Base-by-base conservation (phyloP, 2,888 invertebrate species). In the Heliconius hortense region DNA sequence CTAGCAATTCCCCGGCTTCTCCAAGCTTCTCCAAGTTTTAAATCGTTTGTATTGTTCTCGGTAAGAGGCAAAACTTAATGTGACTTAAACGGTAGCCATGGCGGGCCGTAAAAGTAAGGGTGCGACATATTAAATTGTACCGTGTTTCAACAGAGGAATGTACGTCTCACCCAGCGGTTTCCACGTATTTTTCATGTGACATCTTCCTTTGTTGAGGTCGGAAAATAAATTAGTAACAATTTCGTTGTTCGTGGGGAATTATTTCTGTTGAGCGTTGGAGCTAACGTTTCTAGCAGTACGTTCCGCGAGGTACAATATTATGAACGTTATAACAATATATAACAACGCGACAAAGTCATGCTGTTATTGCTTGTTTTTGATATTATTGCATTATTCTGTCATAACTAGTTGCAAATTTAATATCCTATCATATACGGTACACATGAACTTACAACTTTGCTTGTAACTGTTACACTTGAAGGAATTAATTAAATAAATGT, bases 141-240 rank as follows among this genome's bases (percentile, higher is more conserved):
- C 81, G 77, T 69, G 88, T 86, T 86, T 82, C 86, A 84, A 82
- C 82, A 84, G 85, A 86, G 90, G 91, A 92, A 93, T 92, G 92
- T 88, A 88, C 86, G 89, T 87, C 90, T 88, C 90, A 87, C 88
- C 87, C 88, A 70, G 64, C 84, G 82, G 88, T 84, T 86, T 83
- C 83, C 86, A 84, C 87, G 88, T 89, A 93, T 93, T 93, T 94
- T 93, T 94, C 93, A 93, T 87, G 92, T 89, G 93, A 93, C 93
- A 90, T 91, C 89, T 89, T 92, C 91, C 93, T 93, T 93, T 94
- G 93, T 93, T 92, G 92, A 84, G 92, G 93, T 90, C 85, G 90
- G 87, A 86, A 91, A 93, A 94, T 91, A 93, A 93, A 94, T 94
- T 93, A 93, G 91, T 92, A 90, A 93, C 93, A 91, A 92, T 93